Percentiles rank a stretch among this genome's conserved stretches.
Evolutionary conservation across 2,113 vertebrate genomes (phyloP).

Genomic region (Rattus norvegicus): GRCr8 NC_086019.1:75968501-75969000

Average conservation of each 20-base stretch:
- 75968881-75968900: not conserved
- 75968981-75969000: not conserved
- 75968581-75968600: not conserved
- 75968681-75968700: not conserved
- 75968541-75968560: not conserved
- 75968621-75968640: not conserved
- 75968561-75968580: not conserved
- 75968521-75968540: not conserved
- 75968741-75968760: not conserved
- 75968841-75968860: not conserved
- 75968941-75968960: not conserved
- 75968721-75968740: not conserved
- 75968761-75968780: not conserved
- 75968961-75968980: not conserved
- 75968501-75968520: not conserved
- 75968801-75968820: not conserved
- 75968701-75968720: not conserved
- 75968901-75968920: no score
- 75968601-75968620: not conserved
- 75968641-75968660: not conserved
- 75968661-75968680: not conserved
- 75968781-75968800: not conserved
- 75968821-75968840: not conserved
- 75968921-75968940: no score
- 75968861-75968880: not conserved